Conservation (phyloP, 2,797 vertebrate species). For the Spheniscus humboldti region DNA sequence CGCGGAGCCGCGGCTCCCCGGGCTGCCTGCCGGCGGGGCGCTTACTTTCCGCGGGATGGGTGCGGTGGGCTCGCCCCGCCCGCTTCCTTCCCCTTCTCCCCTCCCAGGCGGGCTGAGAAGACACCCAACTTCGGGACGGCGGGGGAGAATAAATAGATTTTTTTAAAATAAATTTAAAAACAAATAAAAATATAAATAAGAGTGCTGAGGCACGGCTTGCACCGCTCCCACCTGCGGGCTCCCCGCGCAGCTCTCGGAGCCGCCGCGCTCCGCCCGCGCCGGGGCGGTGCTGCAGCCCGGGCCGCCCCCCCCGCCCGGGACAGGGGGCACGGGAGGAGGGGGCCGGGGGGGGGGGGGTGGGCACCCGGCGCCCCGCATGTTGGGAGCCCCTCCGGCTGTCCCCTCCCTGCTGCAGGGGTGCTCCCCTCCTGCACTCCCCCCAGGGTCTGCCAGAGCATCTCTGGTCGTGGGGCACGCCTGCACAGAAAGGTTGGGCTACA, state of each 20-base stretch:
- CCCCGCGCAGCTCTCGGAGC: neutral
- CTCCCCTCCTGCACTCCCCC: no score
- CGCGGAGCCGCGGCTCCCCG: neutral
- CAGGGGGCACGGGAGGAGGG: neutral
- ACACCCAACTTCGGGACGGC: neutral
- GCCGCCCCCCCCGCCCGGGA: neutral
- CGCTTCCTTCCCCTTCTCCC: neutral
- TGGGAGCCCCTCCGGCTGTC: accelerated
- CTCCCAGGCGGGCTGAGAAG: neutral
- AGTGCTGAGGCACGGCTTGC: accelerated
- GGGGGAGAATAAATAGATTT: accelerated
- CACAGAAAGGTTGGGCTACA: accelerated
- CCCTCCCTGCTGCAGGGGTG: accelerated
- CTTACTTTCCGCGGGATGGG: neutral
- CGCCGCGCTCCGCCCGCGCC: neutral
- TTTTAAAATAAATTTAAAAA: neutral
- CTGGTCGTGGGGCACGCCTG: accelerated
- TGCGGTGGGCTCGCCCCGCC: neutral
- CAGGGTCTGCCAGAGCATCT: neutral
- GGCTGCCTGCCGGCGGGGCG: neutral
- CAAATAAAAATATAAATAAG: no score
- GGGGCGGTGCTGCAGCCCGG: neutral
- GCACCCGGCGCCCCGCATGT: accelerated
- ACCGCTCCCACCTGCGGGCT: neutral
- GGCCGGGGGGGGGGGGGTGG: no score